Conservation (phyloP, 2,888 invertebrate species). For the Serripes groenlandicus region DNA sequence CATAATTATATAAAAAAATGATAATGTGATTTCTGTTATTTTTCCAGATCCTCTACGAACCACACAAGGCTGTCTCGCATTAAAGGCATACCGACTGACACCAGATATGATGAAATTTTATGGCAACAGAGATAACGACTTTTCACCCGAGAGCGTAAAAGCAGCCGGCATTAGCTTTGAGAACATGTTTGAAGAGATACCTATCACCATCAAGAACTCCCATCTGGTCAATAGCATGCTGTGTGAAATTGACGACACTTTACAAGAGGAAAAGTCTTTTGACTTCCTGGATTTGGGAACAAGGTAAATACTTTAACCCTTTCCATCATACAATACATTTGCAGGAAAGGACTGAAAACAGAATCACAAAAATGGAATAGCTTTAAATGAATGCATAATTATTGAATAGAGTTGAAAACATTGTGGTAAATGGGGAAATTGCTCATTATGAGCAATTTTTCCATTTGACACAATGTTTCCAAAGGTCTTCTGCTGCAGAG, state of each 20-base stretch:
- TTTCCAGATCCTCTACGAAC: slow-evolving; percentile 98
- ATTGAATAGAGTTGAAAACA: no score
- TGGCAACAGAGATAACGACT: slow-evolving; percentile 90
- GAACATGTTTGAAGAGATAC: slow-evolving; percentile 95
- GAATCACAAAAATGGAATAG: no score
- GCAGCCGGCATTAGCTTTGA: slow-evolving; percentile 97
- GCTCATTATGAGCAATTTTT: no score
- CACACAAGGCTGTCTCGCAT: slow-evolving; percentile 96
- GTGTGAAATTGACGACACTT: slow-evolving; percentile 96
- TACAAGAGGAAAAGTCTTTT: slow-evolving; percentile 91
- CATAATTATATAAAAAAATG: neutral
- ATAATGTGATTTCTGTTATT: neutral
- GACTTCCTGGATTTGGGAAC: slow-evolving; percentile 97
- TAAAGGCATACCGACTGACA: slow-evolving; percentile 98
- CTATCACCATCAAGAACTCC: slow-evolving; percentile 98
- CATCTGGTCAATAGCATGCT: slow-evolving; percentile 98
- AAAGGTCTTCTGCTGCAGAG: no score
- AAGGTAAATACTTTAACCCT: slow-evolving; percentile 88
- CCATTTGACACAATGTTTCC: no score
- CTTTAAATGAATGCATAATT: no score
- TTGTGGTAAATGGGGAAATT: no score
- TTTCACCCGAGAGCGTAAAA: slow-evolving; percentile 93
- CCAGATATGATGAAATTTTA: slow-evolving; percentile 98
- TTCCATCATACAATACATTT: no score
- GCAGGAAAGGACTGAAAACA: no score